phyloP scores from a whole-genome alignment of 1,140 invertebrate species.

The Lutraria rhynchaena region DNA sequence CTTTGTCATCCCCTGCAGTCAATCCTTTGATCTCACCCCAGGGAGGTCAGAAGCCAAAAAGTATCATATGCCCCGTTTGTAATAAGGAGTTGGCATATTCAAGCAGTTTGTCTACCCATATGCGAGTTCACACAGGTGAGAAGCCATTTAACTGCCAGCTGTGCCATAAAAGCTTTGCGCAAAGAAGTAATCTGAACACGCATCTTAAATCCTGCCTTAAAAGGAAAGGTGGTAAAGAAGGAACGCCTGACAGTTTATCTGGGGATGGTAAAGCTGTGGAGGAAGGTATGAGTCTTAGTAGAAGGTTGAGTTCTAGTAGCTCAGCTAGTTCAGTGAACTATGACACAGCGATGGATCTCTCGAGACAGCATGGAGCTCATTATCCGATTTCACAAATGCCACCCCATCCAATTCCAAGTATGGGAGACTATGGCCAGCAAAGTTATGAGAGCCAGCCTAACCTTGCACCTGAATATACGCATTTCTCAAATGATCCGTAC shows the following conservation, averaged over 20 bases:
- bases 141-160: slow-evolving; percentile 99
- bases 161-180: slow-evolving; percentile 98
- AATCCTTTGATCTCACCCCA: slow-evolving; percentile 28
- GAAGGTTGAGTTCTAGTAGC: slow-evolving; percentile 22
- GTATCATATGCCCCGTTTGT: slow-evolving; percentile 92
- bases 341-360: slow-evolving; percentile 43
- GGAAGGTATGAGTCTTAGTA: background rate
- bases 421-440: slow-evolving; percentile 6
- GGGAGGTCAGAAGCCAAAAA: slow-evolving; percentile 16
- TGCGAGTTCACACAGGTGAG: slow-evolving; percentile 98
- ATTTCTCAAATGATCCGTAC: slow-evolving; percentile 16
- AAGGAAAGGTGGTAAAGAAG: slow-evolving; percentile 45
- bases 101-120: slow-evolving; percentile 98
- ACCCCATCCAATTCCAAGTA: background rate
- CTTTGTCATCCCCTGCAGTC: background rate
- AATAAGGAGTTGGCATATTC: slow-evolving; percentile 98
- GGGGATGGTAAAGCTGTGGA: background rate
- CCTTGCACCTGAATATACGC: background rate
- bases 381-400: background rate
- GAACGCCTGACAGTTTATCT: slow-evolving; percentile 5
- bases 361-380: slow-evolving; percentile 23
- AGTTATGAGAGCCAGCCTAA: slow-evolving; percentile 5
- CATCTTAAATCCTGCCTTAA: slow-evolving; percentile 44
- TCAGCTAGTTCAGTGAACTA: slow-evolving; percentile 22
- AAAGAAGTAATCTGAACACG: slow-evolving; percentile 94